phyloP scores from a whole-genome alignment of 2,797 vertebrate genomes.

The Trematomus bernacchii region DNA sequence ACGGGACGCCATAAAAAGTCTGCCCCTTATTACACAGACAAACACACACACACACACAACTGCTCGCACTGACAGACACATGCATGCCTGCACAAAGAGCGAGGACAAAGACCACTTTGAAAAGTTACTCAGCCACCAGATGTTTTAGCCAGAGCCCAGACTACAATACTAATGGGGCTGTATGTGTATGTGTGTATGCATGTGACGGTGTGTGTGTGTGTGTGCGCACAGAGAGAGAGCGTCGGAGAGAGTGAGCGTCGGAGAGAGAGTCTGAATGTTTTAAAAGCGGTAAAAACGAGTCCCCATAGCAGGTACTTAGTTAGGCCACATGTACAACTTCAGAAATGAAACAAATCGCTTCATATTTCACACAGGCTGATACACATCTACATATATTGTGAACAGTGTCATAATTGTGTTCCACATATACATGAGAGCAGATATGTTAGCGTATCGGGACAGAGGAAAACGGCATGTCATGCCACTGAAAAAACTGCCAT shows the following conservation, averaged over 20 bases:
- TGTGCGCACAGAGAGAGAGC: too few relatives aligned
- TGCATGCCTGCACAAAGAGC: slow-evolving; percentile 48
- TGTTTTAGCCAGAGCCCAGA: slow-evolving; percentile 81
- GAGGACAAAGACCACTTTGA: slow-evolving; percentile 83
- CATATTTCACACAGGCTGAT: slow-evolving; percentile 6
- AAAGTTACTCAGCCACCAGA: slow-evolving; percentile 81
- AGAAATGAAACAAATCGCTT: slow-evolving; percentile 19
- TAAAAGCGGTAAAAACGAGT: slow-evolving; percentile 41
- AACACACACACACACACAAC: slow-evolving; percentile 25
- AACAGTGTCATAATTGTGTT: slow-evolving; percentile 5
- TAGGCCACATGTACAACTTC: not conserved
- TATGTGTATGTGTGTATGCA: not conserved
- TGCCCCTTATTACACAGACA: slow-evolving; percentile 68
- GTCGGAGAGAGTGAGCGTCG: slow-evolving; percentile 5
- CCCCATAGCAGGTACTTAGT: slow-evolving; percentile 27
- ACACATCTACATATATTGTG: not conserved
- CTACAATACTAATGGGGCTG: slow-evolving; percentile 77
- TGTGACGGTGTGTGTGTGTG: slow-evolving; percentile 1
- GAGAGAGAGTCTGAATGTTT: slow-evolving; percentile 22
- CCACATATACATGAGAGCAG: not conserved
- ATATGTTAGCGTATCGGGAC: not conserved
- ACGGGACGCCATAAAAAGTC: slow-evolving; percentile 77
- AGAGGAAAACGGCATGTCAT: slow-evolving; percentile 11
- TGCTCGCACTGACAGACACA: slow-evolving; percentile 57
- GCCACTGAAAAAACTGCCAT: slow-evolving; percentile 20